phyloP scores from a whole-genome alignment of 2,888 invertebrate genomes.

The Drosophila affinis region DNA sequence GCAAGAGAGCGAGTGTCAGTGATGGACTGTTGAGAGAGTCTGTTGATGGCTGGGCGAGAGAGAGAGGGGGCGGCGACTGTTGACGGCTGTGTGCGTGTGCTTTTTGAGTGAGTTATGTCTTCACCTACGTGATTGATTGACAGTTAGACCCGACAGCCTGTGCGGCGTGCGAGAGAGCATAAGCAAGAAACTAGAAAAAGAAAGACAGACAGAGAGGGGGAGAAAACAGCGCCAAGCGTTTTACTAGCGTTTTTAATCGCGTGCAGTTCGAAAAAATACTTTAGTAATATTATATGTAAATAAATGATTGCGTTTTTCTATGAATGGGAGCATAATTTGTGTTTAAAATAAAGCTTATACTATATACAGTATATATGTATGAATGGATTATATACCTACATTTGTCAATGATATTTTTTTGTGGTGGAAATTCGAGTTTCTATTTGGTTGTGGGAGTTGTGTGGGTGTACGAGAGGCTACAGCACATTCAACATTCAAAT shows the following conservation, averaged over 20 bases:
- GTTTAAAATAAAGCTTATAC: neutral
- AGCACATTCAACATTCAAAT: slow-evolving; percentile 42
- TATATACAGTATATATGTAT: neutral
- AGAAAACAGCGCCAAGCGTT: slow-evolving; percentile 25
- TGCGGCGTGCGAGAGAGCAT: slow-evolving; percentile 20
- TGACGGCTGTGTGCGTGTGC: neutral
- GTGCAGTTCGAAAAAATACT: neutral
- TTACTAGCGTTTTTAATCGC: slow-evolving; percentile 28
- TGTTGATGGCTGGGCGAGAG: neutral
- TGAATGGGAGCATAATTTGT: neutral
- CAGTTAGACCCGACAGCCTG: slow-evolving; percentile 50
- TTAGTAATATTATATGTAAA: too few species aligned
- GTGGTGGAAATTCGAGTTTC: slow-evolving; percentile 5
- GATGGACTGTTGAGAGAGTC: neutral
- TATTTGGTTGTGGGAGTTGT: neutral
- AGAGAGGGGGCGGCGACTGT: too few species aligned
- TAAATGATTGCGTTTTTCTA: neutral
- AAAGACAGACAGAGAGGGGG: neutral
- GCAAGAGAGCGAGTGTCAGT: too few species aligned
- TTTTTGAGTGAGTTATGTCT: slow-evolving; percentile 24
- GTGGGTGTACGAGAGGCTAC: slow-evolving; percentile 30
- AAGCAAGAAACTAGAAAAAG: slow-evolving; percentile 8
- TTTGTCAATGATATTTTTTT: slow-evolving; percentile 40
- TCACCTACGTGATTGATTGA: slow-evolving; percentile 52
- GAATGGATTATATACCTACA: slow-evolving; percentile 32